A percentile compares a stretch with the other conserved stretches of the same genome.
These are phyloP conservation scores for Herpailurus yagouaroundi DNA, from an alignment of 2,113 vertebrate species.

Conservation along the genomic window DNA sequence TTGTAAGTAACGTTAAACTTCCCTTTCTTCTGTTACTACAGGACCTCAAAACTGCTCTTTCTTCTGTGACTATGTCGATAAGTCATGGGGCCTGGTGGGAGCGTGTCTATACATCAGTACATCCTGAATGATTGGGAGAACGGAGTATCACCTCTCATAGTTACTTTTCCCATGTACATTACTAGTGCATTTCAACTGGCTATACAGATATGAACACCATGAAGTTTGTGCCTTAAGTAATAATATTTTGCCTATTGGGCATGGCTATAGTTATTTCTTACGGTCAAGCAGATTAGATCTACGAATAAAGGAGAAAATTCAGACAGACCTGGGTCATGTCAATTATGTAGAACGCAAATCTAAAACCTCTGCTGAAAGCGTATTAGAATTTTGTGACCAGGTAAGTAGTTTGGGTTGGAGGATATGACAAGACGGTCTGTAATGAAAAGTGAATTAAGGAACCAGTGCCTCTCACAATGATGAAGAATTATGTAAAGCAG, in stretches of 20 bases:
- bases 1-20: neutral
- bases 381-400: neutral
- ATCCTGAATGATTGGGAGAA: no score
- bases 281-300: neutral
- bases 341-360: neutral
- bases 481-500: neutral
- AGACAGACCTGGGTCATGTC: neutral
- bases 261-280: neutral
- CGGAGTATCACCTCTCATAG: fast-evolving
- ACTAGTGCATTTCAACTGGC: neutral
- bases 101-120: neutral
- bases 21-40: neutral
- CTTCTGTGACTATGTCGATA: neutral
- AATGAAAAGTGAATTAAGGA: neutral
- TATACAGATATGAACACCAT: neutral
- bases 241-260: neutral
- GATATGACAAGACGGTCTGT: neutral
- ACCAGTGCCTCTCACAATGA: neutral
- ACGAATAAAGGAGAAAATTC: neutral
- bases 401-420: neutral
- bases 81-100: neutral
- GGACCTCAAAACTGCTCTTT: fast-evolving
- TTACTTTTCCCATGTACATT: neutral
- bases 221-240: neutral
- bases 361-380: neutral